Conservation (phyloP, 2,888 invertebrate species). For the Oligia strigilis region DNA sequence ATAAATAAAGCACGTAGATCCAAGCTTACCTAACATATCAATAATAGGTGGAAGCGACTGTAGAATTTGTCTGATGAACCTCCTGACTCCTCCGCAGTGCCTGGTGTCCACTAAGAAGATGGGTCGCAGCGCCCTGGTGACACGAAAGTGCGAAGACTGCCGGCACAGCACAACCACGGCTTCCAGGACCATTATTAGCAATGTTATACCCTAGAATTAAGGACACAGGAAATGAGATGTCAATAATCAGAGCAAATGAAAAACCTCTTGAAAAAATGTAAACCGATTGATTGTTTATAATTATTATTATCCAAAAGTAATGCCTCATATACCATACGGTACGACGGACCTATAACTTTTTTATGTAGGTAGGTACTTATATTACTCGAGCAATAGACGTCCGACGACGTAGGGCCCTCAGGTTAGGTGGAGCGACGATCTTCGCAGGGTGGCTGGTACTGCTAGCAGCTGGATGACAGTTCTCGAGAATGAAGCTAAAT, state of each 20-base stretch:
- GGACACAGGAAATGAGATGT: background rate
- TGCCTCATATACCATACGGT: too few species aligned
- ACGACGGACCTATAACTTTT: too few species aligned
- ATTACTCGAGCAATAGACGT: too few species aligned
- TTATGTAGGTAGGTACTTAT: too few species aligned
- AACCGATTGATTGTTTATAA: background rate
- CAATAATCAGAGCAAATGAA: background rate
- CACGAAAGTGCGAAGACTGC: conserved; percentile 96
- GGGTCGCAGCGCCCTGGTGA: conserved; percentile 96
- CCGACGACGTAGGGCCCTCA: too few species aligned
- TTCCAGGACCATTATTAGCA: conserved; percentile 95
- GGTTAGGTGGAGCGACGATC: too few species aligned
- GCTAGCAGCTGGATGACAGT: too few species aligned
- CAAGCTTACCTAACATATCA: conserved; percentile 93
- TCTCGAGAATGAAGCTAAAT: too few species aligned
- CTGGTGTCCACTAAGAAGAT: conserved; percentile 96
- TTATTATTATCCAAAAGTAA: too few species aligned
- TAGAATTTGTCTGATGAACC: conserved; percentile 95
- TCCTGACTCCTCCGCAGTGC: conserved; percentile 94
- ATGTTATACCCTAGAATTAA: conserved; percentile 92
- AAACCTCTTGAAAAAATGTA: background rate
- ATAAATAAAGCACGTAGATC: background rate
- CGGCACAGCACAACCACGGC: conserved; percentile 94
- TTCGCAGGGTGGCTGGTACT: too few species aligned
- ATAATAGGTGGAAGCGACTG: conserved; percentile 96